Base-by-base conservation (phyloP, 2,888 invertebrate species). In the Synanthedon andrenaeformis region DNA sequence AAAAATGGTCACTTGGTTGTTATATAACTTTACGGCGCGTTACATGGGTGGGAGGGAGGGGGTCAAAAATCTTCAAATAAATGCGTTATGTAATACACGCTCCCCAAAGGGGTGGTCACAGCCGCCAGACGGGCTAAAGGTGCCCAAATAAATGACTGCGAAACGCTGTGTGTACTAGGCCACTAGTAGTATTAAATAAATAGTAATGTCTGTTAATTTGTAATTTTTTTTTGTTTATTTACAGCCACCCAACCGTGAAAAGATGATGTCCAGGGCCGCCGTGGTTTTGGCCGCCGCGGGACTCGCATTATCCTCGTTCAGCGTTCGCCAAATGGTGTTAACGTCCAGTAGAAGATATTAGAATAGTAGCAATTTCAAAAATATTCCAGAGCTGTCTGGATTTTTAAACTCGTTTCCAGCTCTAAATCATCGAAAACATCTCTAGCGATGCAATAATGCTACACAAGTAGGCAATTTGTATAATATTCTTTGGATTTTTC, bases 321-420 rank as follows among this genome's bases (percentile, higher is more conserved):
- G 91, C 77, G 84, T 91, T 53, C 90, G 90, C 65, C 91, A 91
- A 65, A 88, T 91, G 89, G 76, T 89, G 63, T 72, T 89, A 58
- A 81, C 72, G 66, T 88, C 88, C 60, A 70, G 80, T 60, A 76
- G 83, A 64, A 69, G 86, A 65, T 67, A 86, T 69, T 86, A 82
- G 65, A 61, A 10, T 35, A 35, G 35, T 35, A 35, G 35, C 35
- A 2, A 10, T 35, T 35, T 35, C 1, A 23, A 23, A 10, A 5
- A 51, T 14, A 12, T 12, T 51, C 51, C 19, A 41, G 51, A 28
- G 19, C 17, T 8, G 28, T n/a, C 41, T 17, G 51, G 19, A 51
- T 35, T 35, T 5, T 35, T 5, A 2, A 23, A 51, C 28, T 51
- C 2, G 14, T 54, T 54, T 51, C 45, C 51, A 19, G 51, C n/a